Conservation (phyloP, 92 coral and sea anemone genomes). For the Palythoa grandiflora region DNA sequence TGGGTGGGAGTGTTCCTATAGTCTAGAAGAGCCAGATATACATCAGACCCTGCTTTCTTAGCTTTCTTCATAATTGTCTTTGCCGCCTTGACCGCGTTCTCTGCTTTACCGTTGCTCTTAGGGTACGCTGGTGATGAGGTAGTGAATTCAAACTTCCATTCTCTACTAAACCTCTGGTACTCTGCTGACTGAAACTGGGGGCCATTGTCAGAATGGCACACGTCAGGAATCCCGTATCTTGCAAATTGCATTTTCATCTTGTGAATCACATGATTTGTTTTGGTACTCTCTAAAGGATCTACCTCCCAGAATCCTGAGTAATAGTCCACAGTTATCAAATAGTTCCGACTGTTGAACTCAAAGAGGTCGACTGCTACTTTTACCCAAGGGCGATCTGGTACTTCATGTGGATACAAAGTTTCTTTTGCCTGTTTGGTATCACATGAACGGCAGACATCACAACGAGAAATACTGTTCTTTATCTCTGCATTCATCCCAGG, state of each 20-base stretch:
- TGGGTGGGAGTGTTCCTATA: conserved; percentile 63
- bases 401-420: not conserved
- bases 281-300: conserved; percentile 34
- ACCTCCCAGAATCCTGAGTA: conserved; percentile 22
- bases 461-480: conserved; percentile 32
- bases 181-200: not conserved
- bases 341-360: conserved; percentile 41
- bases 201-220: too few relatives aligned
- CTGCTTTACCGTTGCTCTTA: conserved; percentile 20
- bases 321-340: conserved; percentile 55
- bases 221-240: conserved; percentile 51
- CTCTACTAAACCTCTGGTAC: conserved; percentile 29
- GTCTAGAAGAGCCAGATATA: conserved; percentile 57
- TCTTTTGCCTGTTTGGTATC: conserved; percentile 21
- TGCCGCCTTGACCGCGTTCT: conserved; percentile 31
- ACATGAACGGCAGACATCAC: not conserved
- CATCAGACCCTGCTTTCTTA: conserved; percentile 36
- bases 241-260: conserved; percentile 56
- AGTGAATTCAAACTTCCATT: conserved; percentile 29
- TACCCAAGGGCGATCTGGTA: conserved; percentile 30
- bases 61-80: conserved; percentile 45
- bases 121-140: too few relatives aligned
- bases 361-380: conserved; percentile 59
- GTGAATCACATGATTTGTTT: conserved; percentile 11
- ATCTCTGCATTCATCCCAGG: conserved; percentile 45